Base-by-base conservation (phyloP, 2,888 invertebrate genomes). In the Orchestes rusci region DNA sequence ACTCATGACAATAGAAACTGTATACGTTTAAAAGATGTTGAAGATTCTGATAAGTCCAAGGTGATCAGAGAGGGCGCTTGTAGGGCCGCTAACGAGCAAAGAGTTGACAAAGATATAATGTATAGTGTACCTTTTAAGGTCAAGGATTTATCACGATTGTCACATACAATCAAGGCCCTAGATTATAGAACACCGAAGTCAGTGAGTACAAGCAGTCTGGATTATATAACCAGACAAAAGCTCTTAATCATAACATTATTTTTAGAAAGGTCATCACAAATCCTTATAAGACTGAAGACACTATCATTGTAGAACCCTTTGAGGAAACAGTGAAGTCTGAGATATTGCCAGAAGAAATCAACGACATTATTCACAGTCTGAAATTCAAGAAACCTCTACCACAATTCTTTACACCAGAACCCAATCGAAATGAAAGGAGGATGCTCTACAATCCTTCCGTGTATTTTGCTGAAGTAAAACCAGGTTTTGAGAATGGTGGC, bases 251-350 rank as follows among this genome's bases (percentile, higher is more conserved):
- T 32, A 19, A 15, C 10, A 13, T 3, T 38, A 49, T 44, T 52
- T 55, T 53, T 51, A 56, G 56, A 49, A 56, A 56, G 55, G 41
- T 52, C 49, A 47, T 50, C 47, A 43, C 54, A 33, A 54, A 56
- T 50, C 37, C 55, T 27, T 53, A 43, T 42, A 39, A 42, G 17
- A 27, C 42, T 19, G 37, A 33, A n/a, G n/a, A n/a, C n/a, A n/a
- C n/a, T n/a, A n/a, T n/a, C n/a, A n/a, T n/a, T n/a, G n/a, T n/a
- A n/a, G n/a, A n/a, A n/a, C n/a, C n/a, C n/a, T n/a, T n/a, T 15
- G 46, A 47, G 42, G 44, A 48, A 27, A 45, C 43, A 5, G 37
- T 45, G 3, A 33, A 18, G 5, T 13, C 28, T 10, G 30, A 36
- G 33, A 15, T 19, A 5, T 55, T 56, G 30, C 54, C 55, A 3